These are phyloP conservation scores for Agrotis segetum DNA, from an alignment of 2,888 invertebrate genomes.

Conservation along the genomic window DNA sequence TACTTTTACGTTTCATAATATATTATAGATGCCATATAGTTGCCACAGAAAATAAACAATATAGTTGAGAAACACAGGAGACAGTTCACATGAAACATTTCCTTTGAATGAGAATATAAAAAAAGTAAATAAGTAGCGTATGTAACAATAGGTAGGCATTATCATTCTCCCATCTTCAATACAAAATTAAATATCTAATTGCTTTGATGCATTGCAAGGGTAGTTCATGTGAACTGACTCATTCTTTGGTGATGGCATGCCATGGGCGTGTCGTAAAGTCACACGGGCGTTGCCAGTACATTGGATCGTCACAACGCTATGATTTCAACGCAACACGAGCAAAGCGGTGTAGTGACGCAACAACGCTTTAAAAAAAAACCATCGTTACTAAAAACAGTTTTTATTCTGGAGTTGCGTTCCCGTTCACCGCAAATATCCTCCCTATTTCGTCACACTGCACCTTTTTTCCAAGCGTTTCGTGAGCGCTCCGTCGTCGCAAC, in stretches of 20 bases:
- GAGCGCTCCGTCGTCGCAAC: not conserved
- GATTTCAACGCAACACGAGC: not conserved
- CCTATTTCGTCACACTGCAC: too few relatives aligned
- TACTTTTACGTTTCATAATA: slow-evolving; percentile 50
- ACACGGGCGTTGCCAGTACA: slow-evolving; percentile 13
- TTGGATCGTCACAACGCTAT: not conserved
- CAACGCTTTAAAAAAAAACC: not conserved
- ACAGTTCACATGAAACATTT: slow-evolving; percentile 66
- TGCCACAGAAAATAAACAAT: slow-evolving; percentile 49
- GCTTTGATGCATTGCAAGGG: slow-evolving; percentile 29
- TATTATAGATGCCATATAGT: slow-evolving; percentile 56
- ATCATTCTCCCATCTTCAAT: slow-evolving; percentile 16
- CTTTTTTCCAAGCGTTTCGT: not conserved
- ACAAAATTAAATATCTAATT: slow-evolving; percentile 35
- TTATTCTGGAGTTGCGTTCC: not conserved
- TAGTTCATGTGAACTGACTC: slow-evolving; percentile 70
- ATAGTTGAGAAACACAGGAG: slow-evolving; percentile 50
- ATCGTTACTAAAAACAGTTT: not conserved
- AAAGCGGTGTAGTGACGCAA: too few relatives aligned
- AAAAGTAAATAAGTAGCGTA: slow-evolving; percentile 16
- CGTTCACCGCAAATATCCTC: not conserved
- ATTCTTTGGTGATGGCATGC: slow-evolving; percentile 74
- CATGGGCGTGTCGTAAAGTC: slow-evolving; percentile 38
- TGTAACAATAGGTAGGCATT: slow-evolving; percentile 9
- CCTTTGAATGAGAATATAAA: slow-evolving; percentile 14